Percentiles rank a stretch among this genome's conserved stretches.
These are phyloP conservation scores for Agrotis clavis DNA, from an alignment of 2,888 invertebrate genomes.

Conservation along the genomic window DNA sequence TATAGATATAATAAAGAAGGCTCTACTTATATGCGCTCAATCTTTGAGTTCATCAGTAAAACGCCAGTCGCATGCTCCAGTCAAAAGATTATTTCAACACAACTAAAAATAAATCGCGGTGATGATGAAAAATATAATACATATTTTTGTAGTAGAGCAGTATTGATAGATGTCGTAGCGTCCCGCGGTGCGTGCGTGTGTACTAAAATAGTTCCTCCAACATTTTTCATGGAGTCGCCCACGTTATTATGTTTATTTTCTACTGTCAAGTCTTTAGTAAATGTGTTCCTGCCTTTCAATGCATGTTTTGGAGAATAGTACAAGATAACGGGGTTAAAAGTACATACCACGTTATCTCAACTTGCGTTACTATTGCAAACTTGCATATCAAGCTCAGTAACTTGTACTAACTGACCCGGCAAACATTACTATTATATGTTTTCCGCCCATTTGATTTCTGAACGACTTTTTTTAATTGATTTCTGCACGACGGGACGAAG, in stretches of 20 bases:
- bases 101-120: slow-evolving; percentile 48
- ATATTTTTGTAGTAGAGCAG: slow-evolving; percentile 43
- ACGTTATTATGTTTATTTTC: slow-evolving; percentile 60
- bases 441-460: too few relatives aligned
- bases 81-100: slow-evolving; percentile 35
- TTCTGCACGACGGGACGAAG: too few relatives aligned
- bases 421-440: too few relatives aligned
- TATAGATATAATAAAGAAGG: too few relatives aligned
- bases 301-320: not conserved
- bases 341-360: too few relatives aligned
- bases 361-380: too few relatives aligned
- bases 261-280: slow-evolving; percentile 36
- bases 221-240: slow-evolving; percentile 58
- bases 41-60: slow-evolving; percentile 7
- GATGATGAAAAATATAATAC: slow-evolving; percentile 59
- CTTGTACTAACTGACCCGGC: too few relatives aligned
- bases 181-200: slow-evolving; percentile 28
- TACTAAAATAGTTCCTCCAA: slow-evolving; percentile 55
- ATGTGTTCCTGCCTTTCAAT: slow-evolving; percentile 26
- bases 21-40: too few relatives aligned
- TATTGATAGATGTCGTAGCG: slow-evolving; percentile 56
- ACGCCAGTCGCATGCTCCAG: slow-evolving; percentile 12
- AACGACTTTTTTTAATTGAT: too few relatives aligned
- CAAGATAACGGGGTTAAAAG: not conserved
- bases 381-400: not conserved